Base-by-base conservation (phyloP, 2,113 vertebrate genomes). In the Ceyx margarethae region DNA sequence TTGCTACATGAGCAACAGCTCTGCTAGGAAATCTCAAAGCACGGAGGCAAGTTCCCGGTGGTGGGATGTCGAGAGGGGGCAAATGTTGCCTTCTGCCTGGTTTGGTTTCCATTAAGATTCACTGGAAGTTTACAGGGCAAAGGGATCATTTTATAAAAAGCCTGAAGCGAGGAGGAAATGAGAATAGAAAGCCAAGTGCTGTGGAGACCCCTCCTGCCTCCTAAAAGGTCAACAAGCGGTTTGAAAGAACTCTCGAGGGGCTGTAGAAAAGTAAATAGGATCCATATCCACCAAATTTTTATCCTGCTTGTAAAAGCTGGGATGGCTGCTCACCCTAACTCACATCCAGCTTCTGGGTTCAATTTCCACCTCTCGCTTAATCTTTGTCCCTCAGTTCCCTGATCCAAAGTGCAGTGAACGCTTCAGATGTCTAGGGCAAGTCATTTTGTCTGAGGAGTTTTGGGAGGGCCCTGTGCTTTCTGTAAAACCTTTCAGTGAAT, bases 101-200 rank as follows among this genome's bases (percentile, higher is more conserved):
- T 61, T 92, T n/a, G 42, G 76, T 93, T 92, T 73, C 65, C 29
- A n/a, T 85, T 89, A 65, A 69, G 74, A 92, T 85, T 77, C 50
- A 42, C 67, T 77, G 64, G 21, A 73, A 91, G 50, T 91, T 92
- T 93, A 92, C 37, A 87, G 60, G 58, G 85, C 56, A 80, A 91
- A 87, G 31, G 74, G 62, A 92, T 91, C 58, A 26, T 84, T 93
- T 86, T 50, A 73, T 89, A 69, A 90, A 86, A 89, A 90, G 50
- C 37, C 71, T 58, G 64, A 81, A 90, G 54, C 2, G 1, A 61
- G 81, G 46, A 89, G 91, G 86, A 96, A 96, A 96, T 94, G 90
- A 93, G 86, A 95, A 89, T 1, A 13, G 84, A 93, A 94, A 93
- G 53, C 81, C 89, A 90, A 84, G 74, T 85, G 72, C 79, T 80